Conservation (phyloP, 1,140 invertebrate genomes). For the Hesperophylax magnus region DNA sequence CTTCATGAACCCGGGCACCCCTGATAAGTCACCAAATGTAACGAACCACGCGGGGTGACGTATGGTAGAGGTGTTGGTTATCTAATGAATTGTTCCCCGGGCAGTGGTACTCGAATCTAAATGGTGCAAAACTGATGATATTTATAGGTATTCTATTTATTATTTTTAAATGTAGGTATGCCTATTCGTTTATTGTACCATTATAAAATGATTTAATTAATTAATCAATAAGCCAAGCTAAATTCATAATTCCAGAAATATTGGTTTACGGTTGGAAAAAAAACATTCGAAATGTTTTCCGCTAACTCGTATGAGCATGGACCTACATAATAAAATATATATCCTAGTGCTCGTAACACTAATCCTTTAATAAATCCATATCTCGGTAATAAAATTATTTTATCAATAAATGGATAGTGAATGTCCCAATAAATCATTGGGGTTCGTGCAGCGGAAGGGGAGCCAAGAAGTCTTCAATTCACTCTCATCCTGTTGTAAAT, state of each 20-base stretch:
- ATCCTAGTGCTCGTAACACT: slow-evolving; percentile 25
- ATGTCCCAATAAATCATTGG: slow-evolving; percentile 55
- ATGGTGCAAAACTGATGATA: no score
- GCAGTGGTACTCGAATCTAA: no score
- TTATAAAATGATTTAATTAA: neutral
- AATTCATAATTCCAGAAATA: neutral
- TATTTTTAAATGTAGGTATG: no score
- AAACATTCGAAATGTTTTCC: neutral
- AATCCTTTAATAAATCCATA: slow-evolving; percentile 57
- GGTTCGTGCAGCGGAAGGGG: neutral
- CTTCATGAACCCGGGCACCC: no score
- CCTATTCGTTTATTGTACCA: no score
- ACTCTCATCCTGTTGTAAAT: no score
- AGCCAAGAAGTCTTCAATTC: no score
- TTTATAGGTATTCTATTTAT: no score
- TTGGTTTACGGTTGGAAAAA: neutral
- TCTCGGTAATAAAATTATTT: slow-evolving; percentile 57
- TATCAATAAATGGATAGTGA: slow-evolving; percentile 57
- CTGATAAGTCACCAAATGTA: no score
- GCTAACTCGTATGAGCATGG: neutral
- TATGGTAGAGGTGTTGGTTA: no score
- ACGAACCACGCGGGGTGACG: no score
- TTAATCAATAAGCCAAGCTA: neutral
- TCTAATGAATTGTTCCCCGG: no score
- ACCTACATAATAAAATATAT: neutral